Conservation (phyloP, 1,140 invertebrate species). For the Drosophila nigrodunni region DNA sequence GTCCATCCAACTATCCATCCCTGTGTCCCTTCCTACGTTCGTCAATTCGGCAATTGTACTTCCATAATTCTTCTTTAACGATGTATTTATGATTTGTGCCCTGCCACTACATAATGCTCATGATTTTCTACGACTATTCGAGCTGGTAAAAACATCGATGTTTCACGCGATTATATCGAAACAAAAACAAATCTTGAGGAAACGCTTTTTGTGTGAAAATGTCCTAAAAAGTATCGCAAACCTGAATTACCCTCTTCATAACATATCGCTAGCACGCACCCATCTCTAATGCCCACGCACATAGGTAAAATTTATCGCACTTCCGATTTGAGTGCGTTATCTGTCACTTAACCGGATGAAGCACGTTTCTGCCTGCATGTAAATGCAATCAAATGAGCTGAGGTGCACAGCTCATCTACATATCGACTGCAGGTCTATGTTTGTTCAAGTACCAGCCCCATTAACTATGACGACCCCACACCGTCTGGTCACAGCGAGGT, state of each 20-base stretch:
- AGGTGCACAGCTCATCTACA: conserved; percentile 11
- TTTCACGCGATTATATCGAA: no score
- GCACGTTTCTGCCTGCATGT: conserved; percentile 44
- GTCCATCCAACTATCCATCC: not conserved
- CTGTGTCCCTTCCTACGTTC: not conserved
- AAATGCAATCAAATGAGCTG: conserved; percentile 27
- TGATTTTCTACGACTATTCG: conserved; percentile 57
- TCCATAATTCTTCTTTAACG: conserved; percentile 73
- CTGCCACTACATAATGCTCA: conserved; percentile 26
- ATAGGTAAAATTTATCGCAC: conserved; percentile 41
- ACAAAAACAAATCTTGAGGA: no score
- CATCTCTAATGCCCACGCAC: conserved; percentile 33
- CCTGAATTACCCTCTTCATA: no score
- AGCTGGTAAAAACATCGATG: no score
- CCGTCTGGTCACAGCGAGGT: not conserved
- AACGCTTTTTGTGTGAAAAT: no score
- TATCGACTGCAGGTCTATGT: not conserved
- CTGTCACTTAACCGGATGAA: conserved; percentile 63
- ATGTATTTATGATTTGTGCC: conserved; percentile 74
- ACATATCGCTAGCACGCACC: conserved; percentile 17
- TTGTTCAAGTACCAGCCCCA: not conserved
- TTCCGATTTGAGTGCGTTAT: conserved; percentile 65
- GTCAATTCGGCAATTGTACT: conserved; percentile 56
- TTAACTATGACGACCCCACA: not conserved
- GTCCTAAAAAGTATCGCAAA: no score